Evolutionary conservation across 23 tunicate genomes (phyloP).

Genomic region (Trididemnum clinides): DNA sequence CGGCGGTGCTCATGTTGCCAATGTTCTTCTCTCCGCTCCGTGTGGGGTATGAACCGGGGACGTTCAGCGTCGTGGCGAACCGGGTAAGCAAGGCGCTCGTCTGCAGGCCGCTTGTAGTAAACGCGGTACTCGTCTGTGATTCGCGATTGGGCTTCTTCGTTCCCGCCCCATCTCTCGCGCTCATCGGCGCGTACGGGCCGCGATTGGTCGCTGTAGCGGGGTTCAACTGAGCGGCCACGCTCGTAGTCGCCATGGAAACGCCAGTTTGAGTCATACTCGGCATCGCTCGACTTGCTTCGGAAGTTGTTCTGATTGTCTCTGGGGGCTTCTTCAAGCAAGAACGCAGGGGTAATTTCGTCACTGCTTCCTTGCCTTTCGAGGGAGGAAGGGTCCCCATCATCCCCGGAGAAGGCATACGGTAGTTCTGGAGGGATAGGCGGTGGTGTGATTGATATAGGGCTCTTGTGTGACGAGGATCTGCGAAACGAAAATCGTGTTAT

Average conservation of each 20-base stretch:
- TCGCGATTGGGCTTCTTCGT: too few species aligned
- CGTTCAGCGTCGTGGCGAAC: neutral
- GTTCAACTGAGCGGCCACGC: too few species aligned
- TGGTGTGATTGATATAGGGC: conserved; percentile 64
- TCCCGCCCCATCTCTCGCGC: too few species aligned
- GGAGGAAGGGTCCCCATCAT: conserved; percentile 2
- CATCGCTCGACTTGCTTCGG: neutral
- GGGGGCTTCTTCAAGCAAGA: neutral
- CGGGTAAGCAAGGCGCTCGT: neutral
- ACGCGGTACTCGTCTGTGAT: neutral
- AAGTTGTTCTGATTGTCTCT: neutral
- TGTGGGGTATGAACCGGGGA: neutral
- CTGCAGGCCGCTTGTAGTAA: neutral
- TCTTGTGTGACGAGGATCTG: conserved; percentile 44
- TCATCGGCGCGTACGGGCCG: neutral
- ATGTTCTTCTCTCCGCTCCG: neutral
- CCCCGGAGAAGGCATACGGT: conserved; percentile 41
- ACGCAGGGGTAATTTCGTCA: neutral
- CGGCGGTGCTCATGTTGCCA: conserved; percentile 10
- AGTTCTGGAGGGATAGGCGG: conserved; percentile 83
- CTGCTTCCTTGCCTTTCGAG: conserved; percentile 41
- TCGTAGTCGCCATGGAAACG: neutral
- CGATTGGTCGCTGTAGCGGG: neutral
- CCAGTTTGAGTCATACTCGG: neutral
- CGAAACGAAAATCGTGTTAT: neutral